A percentile compares a stretch with the other conserved stretches of the same genome.
Conservation (phyloP, 2,888 invertebrate species). For the Hydrotaea diabolus region DNA sequence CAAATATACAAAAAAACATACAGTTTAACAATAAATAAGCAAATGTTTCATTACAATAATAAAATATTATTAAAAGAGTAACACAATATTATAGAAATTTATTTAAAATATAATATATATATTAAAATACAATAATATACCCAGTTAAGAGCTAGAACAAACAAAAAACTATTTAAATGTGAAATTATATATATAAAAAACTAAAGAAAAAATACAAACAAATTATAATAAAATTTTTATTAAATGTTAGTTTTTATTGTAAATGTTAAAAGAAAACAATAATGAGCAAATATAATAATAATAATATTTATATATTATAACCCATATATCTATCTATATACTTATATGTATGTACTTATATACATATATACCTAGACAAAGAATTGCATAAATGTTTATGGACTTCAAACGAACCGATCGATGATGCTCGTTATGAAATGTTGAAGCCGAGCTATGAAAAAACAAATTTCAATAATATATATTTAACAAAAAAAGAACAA, state of each 20-base stretch:
- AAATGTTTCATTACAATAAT: constrained; percentile 25
- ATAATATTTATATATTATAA: neutral
- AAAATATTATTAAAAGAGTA: constrained; percentile 21
- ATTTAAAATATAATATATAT: no score
- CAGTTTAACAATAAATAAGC: constrained; percentile 3
- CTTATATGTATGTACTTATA: no score
- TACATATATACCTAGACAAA: constrained; percentile 10
- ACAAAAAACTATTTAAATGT: constrained; percentile 31
- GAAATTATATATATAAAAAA: constrained; percentile 21
- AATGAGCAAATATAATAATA: constrained; percentile 7
- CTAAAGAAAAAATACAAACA: neutral
- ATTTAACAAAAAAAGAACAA: neutral
- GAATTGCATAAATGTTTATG: constrained; percentile 34
- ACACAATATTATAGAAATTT: constrained; percentile 7
- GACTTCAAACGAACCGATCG: constrained; percentile 4
- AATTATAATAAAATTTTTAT: constrained; percentile 37
- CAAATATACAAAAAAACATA: neutral
- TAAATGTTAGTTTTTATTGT: constrained; percentile 61
- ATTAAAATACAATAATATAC: constrained; percentile 39
- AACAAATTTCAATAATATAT: constrained; percentile 19
- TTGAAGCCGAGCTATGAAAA: neutral
- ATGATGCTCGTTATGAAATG: neutral
- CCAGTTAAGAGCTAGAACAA: constrained; percentile 31
- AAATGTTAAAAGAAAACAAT: constrained; percentile 43
- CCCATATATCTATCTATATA: constrained; percentile 6